Conservation (phyloP, 2,797 vertebrate genomes). For the Diplodus sargus region DNA sequence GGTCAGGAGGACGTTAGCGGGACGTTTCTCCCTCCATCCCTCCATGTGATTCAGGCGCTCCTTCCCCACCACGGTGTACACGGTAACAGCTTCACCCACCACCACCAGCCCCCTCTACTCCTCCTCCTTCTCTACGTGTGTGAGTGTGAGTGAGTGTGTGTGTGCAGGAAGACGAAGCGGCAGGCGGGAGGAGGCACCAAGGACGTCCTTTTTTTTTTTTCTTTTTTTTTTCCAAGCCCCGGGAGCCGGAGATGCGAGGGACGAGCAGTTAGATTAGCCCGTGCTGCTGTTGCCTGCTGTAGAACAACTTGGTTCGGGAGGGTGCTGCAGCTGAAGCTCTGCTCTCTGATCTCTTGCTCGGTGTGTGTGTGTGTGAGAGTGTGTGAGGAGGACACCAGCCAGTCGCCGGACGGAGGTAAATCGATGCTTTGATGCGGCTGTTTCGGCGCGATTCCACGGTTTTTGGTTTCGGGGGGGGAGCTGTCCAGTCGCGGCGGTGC, state of each 20-base stretch:
- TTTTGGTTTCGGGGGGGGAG: constrained; percentile 54
- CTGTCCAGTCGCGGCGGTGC: constrained; percentile 79
- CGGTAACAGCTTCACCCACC: constrained; percentile 71
- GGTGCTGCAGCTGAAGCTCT: constrained; percentile 43
- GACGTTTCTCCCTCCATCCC: constrained; percentile 78
- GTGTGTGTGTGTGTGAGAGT: constrained; percentile 31
- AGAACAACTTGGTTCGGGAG: constrained; percentile 74
- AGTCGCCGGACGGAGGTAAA: constrained; percentile 79
- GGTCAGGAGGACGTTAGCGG: constrained; percentile 77
- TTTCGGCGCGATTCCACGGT: constrained; percentile 1
- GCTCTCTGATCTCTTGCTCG: constrained; percentile 37
- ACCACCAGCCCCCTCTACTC: constrained; percentile 31
- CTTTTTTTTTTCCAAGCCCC: constrained; percentile 44
- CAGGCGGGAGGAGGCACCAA: constrained; percentile 76
- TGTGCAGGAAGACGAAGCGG: constrained; percentile 73
- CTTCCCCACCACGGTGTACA: constrained; percentile 69
- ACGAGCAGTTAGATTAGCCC: constrained; percentile 76
- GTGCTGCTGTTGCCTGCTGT: constrained; percentile 54
- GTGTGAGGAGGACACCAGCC: constrained; percentile 57
- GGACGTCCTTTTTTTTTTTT: constrained; percentile 79
- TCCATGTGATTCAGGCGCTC: constrained; percentile 77
- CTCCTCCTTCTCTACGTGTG: constrained; percentile 52
- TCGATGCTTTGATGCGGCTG: constrained; percentile 21
- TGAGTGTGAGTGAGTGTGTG: constrained; percentile 33
- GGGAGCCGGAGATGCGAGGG: constrained; percentile 80